These are phyloP conservation scores for Drosophila greeni DNA, from an alignment of 2,888 invertebrate genomes.

Conservation along the genomic window DNA sequence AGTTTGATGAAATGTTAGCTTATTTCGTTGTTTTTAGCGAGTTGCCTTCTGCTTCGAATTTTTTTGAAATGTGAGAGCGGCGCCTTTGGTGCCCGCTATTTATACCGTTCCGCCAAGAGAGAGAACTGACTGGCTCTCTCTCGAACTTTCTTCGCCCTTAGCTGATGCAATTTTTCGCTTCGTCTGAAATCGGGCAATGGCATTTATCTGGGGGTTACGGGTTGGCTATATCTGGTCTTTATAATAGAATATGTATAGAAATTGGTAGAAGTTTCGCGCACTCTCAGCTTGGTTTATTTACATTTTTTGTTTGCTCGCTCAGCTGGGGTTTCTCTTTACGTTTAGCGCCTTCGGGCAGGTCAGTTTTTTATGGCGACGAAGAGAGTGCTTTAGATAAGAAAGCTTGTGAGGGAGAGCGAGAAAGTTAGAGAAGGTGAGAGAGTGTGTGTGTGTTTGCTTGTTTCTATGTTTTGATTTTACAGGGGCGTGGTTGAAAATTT, in stretches of 20 bases:
- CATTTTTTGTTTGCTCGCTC: constrained; percentile 3
- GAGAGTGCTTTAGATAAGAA: background rate
- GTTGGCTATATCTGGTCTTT: background rate
- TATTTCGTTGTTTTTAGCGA: background rate
- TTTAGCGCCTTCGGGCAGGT: constrained; percentile 30
- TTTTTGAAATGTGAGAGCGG: constrained; percentile 36
- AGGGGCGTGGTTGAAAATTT: background rate
- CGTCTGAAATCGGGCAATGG: constrained; percentile 23
- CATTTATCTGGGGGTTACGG: constrained; percentile 25
- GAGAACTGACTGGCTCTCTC: constrained; percentile 50
- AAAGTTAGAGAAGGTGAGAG: background rate
- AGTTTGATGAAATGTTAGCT: constrained; percentile 37
- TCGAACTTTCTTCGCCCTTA: constrained; percentile 19
- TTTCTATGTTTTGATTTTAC: background rate
- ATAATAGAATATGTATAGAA: constrained; percentile 1
- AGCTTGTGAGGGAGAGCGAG: background rate
- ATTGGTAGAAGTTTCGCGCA: constrained; percentile 21
- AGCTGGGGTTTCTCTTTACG: background rate
- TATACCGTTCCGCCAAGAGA: constrained; percentile 38
- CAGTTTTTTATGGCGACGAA: constrained; percentile 28
- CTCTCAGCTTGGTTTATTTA: constrained; percentile 16
- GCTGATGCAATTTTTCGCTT: constrained; percentile 54
- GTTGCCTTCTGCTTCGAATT: constrained; percentile 21
- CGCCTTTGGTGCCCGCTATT: constrained; percentile 38
- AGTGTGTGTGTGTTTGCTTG: background rate